Evolutionary conservation across 1,140 invertebrate species (phyloP).

Genomic region (Saccostrea glomerata): DNA sequence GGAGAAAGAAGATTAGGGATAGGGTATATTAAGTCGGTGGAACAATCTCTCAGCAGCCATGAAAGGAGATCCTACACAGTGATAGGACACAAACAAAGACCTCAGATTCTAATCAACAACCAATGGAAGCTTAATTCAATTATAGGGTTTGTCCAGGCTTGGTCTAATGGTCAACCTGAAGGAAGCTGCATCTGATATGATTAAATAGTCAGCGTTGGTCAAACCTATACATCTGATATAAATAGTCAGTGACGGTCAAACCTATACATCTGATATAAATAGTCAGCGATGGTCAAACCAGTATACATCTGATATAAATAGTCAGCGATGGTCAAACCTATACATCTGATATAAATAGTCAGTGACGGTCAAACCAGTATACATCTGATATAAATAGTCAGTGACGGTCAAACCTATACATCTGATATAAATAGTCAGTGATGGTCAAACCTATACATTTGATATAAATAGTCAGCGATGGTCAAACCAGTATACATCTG

Average conservation of each 20-base stretch:
- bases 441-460: background rate
- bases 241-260: too few relatives aligned
- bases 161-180: background rate
- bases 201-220: background rate
- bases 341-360: too few relatives aligned
- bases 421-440: too few relatives aligned
- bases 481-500: too few relatives aligned
- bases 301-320: too few relatives aligned
- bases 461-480: too few relatives aligned
- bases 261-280: too few relatives aligned
- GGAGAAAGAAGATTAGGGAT: background rate
- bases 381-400: too few relatives aligned
- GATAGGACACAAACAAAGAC: background rate
- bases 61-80: background rate
- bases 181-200: too few relatives aligned
- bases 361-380: too few relatives aligned
- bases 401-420: too few relatives aligned
- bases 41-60: background rate
- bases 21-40: background rate
- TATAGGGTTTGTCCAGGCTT: background rate
- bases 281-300: too few relatives aligned
- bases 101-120: background rate
- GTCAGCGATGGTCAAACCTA: background rate
- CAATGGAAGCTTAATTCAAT: conserved; percentile 10
- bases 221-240: background rate